These are phyloP conservation scores for Chondrosia reniformis DNA, from an alignment of 37 sponge, comb jelly and placozoan species.

Conservation along the genomic window DNA sequence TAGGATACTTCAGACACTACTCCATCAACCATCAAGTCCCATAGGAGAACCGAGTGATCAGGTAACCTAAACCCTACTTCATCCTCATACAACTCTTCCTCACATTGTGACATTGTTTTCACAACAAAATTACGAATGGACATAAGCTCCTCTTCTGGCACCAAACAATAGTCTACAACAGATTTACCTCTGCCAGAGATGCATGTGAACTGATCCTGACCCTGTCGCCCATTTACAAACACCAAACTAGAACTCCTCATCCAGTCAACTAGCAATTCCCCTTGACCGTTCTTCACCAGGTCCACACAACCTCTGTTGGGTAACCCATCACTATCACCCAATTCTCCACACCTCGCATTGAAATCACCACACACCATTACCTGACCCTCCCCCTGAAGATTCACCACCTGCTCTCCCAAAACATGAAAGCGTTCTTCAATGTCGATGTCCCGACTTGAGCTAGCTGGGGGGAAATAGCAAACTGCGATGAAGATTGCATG, in stretches of 20 bases:
- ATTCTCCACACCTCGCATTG: too few relatives aligned
- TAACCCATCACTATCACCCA: background rate
- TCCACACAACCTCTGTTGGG: background rate
- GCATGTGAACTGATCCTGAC: background rate
- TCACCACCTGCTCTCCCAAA: too few relatives aligned
- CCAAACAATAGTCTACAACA: too few relatives aligned
- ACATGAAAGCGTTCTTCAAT: background rate
- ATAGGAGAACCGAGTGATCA: too few relatives aligned
- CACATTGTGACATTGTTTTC: slow-evolving; percentile 8
- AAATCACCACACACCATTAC: too few relatives aligned
- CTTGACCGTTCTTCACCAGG: background rate
- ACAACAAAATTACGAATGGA: background rate
- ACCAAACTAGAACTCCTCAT: background rate
- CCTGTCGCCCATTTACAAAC: background rate
- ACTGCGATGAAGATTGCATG: background rate
- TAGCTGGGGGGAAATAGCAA: background rate
- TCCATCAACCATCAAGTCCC: too few relatives aligned
- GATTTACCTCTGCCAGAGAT: background rate
- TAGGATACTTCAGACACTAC: too few relatives aligned
- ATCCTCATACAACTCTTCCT: background rate
- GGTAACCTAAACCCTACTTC: background rate
- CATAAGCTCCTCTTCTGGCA: background rate
- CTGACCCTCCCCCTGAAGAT: too few relatives aligned
- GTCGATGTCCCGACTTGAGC: background rate
- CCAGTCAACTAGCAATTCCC: background rate